phyloP scores from a whole-genome alignment of 1,140 invertebrate species.

The Coenobita brevimanus region DNA sequence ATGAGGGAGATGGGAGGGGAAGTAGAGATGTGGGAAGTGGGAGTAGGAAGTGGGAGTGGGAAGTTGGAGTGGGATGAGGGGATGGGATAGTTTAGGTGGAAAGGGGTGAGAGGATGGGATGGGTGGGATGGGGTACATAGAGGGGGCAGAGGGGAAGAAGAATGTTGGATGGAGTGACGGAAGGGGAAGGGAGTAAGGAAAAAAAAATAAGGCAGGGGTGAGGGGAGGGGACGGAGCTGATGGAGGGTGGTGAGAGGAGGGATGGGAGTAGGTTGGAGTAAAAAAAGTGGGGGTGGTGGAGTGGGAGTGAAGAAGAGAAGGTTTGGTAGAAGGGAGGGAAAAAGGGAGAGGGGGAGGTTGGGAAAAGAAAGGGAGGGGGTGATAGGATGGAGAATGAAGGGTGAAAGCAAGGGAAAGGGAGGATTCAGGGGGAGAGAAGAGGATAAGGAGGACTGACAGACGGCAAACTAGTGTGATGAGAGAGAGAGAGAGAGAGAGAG shows the following conservation, averaged over 20 bases:
- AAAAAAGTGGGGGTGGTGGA: background rate
- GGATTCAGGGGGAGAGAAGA: background rate
- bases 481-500: too few relatives aligned
- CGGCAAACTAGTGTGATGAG: too few relatives aligned
- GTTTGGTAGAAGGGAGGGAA: background rate
- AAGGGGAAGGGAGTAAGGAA: background rate
- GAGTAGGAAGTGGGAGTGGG: background rate
- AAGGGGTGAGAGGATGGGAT: background rate
- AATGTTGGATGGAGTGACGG: too few relatives aligned
- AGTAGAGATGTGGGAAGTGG: too few relatives aligned
- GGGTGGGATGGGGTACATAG: background rate
- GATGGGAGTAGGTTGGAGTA: background rate
- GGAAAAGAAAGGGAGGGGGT: background rate
- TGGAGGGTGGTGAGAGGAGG: background rate
- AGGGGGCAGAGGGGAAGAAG: background rate
- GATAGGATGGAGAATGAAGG: background rate
- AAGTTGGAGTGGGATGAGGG: background rate
- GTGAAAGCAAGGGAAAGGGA: background rate
- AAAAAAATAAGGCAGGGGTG: background rate
- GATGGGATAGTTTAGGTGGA: background rate
- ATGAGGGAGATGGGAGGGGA: too few relatives aligned
- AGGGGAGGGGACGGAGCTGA: background rate
- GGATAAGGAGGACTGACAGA: too few relatives aligned
- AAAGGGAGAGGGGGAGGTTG: background rate
- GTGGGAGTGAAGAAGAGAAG: background rate